Base-by-base conservation (phyloP, 1,140 invertebrate genomes). In the Rhynchophorus ferrugineus region DNA sequence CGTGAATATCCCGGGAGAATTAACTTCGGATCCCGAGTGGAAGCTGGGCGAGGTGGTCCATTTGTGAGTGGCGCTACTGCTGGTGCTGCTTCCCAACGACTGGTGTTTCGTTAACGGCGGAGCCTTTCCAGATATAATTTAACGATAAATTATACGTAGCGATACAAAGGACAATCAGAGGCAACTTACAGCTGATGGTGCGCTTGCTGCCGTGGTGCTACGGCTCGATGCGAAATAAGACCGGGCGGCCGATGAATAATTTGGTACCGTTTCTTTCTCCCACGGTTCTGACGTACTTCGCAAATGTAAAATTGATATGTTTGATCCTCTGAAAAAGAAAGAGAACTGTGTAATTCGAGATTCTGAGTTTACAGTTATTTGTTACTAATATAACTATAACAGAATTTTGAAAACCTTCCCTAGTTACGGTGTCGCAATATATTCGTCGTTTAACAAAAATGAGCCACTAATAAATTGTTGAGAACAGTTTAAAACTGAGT, bases 251-350 rank as follows among this genome's bases (percentile, higher is more conserved):
- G 57, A 51, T 0, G 56, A 43, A 39, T 56, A 62, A 21, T 60
- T 33, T 17, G 61, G 55, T 3, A 59, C 56, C 9, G 66, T 46
- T 14, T 46, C 60, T 6, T 61, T 57, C 39, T 75, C 74, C 76
- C 77, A 78, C 3, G 75, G 73, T 50, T 79, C 78, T 1, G 77
- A 75, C 1, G 73, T 69, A 44, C 70, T 72, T 7, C 77, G 69
- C 9, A 79, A 64, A 54, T 79, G 77, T 11, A 79, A 61, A 13
- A 79, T 68, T 21, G 77, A 78, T 43, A 78, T 69, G 58, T 78
- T 78, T n/a, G 71, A 68, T 6, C 73, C 71, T 59, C 78, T 80
- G 67, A 5, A 76, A 58, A 33, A 49, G 49, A 56, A 21, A 49
- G 36, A 52, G 33, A 29, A 6, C n/a, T n/a, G n/a, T n/a, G n/a